Evolutionary conservation across 2,888 invertebrate species (phyloP).

Genomic region (Acanthacorydalis orientalis): DNA sequence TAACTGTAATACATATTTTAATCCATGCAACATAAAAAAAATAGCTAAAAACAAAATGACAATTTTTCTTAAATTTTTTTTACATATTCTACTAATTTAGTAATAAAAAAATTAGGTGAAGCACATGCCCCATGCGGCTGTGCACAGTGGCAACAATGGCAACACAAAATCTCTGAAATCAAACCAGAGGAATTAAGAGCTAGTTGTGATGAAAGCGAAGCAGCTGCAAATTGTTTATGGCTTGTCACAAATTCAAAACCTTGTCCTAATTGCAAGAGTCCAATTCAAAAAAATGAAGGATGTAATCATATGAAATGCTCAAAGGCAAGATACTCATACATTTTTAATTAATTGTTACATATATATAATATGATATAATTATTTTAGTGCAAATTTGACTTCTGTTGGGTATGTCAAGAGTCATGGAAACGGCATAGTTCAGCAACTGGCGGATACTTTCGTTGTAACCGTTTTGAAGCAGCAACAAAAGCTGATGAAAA

Average conservation of each 20-base stretch:
- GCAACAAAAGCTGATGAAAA: slow-evolving; percentile 43
- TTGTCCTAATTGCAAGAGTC: slow-evolving; percentile 51
- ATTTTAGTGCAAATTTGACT: slow-evolving; percentile 48
- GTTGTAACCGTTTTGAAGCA: slow-evolving; percentile 38
- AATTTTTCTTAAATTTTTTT: no score
- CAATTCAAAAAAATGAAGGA: slow-evolving; percentile 54
- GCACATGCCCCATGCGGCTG: slow-evolving; percentile 52
- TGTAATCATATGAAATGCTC: slow-evolving; percentile 60
- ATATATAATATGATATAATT: slow-evolving; percentile 4
- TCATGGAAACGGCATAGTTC: slow-evolving; percentile 54
- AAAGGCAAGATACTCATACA: slow-evolving; percentile 28
- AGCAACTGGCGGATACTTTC: slow-evolving; percentile 51
- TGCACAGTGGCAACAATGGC: slow-evolving; percentile 43
- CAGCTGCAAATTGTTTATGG: slow-evolving; percentile 48
- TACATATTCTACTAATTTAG: no score
- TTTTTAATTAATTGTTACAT: neutral
- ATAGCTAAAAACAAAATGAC: no score
- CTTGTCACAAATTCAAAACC: slow-evolving; percentile 52
- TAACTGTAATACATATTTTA: neutral
- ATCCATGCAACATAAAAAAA: no score
- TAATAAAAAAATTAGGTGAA: slow-evolving; percentile 23
- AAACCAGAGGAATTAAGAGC: slow-evolving; percentile 41
- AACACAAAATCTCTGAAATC: slow-evolving; percentile 41
- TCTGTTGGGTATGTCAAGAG: slow-evolving; percentile 57
- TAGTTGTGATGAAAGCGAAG: slow-evolving; percentile 35